Evolutionary conservation across 2,113 vertebrate species (phyloP), one percentile per base, ranked within the genome.

Genomic region (Mola mola): DNA sequence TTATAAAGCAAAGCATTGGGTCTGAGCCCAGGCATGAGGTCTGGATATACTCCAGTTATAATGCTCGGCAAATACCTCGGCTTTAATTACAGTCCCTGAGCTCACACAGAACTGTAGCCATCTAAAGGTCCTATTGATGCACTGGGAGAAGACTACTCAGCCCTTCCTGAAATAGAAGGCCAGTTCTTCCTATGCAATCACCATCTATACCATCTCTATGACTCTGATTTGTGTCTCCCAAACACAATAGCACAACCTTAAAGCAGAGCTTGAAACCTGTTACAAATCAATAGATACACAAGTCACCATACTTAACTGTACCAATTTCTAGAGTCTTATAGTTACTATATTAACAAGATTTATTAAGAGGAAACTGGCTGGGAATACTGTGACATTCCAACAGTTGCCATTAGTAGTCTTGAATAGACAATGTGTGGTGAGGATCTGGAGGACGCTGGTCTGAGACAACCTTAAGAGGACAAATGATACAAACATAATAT

Each of bases 391-490:
- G 66, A 79, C 66, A 73, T 72, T 66, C 62, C 43, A 22, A 62
- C 46, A 73, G 38, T 46, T 75, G 55, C 48, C 66, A 61, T 76
- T 61, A 71, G 50, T n/a, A 59, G 55, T 66, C 44, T 50, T 50
- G 67, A 85, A 83, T 63, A 73, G 58, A 42, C 36, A 46, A 42
- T 40, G 21, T 34, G 60, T 63, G 59, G 76, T 33, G 29, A 73
- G 49, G 28, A 64, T 13, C 8, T 21, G 56, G 37, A 29, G 42
- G 51, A 44, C 37, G 29, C 25, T 44, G 26, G 25, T 41, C 36
- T 46, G 49, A 36, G 63, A 65, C 22, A 15, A 55, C 17, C 42
- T 49, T n/a, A 48, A 47, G 33, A 47, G 48, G 16, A 62, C 31
- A 44, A 21, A 16, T 42, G 4, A 33, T 19, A 19, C 42, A 24